Evolutionary conservation across 2,888 invertebrate genomes (phyloP), one percentile per base, ranked within the genome.

Genomic region (Thyatira batis): DNA sequence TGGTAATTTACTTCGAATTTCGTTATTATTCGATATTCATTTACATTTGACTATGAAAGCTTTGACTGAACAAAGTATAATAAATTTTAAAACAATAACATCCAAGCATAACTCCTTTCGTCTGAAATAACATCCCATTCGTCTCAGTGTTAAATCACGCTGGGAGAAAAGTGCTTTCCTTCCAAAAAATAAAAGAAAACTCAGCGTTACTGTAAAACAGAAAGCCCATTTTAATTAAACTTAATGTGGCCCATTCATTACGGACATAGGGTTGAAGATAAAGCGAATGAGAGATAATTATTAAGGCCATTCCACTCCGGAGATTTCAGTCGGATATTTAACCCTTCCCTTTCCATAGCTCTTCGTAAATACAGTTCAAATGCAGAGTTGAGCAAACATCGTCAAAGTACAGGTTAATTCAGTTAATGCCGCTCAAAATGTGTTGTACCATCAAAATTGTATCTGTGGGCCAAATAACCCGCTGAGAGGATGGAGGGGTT

Each of bases 151-250:
- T 45, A n/a, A 44, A 44, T 21, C 45, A 11, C 21, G 3, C 23
- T 45, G n/a, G 21, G 21, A 20, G 20, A 17, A 28, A 27, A 27
- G 48, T 28, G 21, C 50, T 52, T 20, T 57, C 59, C 54, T 54
- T 55, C 39, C 49, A 49, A 64, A 64, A 62, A 58, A 60, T 59
- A 57, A 61, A 63, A 57, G 51, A 57, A 62, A 48, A 58, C 59
- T 54, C 39, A 39, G 39, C 17, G 8, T 39, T 5, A 63, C 62
- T 61, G 53, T 67, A 60, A 60, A 71, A 67, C 59, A 54, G 57
- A 57, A 55, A 65, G 57, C 56, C 69, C 63, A 67, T 76, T 81
- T 80, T 77, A 80, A 82, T 82, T 80, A 78, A 81, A 78, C 62
- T 71, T 73, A 77, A 81, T 79, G 76, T 68, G 56, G 54, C 49